Base-by-base conservation (phyloP, 2,113 vertebrate species). In the Rhinichthys klamathensis region DNA sequence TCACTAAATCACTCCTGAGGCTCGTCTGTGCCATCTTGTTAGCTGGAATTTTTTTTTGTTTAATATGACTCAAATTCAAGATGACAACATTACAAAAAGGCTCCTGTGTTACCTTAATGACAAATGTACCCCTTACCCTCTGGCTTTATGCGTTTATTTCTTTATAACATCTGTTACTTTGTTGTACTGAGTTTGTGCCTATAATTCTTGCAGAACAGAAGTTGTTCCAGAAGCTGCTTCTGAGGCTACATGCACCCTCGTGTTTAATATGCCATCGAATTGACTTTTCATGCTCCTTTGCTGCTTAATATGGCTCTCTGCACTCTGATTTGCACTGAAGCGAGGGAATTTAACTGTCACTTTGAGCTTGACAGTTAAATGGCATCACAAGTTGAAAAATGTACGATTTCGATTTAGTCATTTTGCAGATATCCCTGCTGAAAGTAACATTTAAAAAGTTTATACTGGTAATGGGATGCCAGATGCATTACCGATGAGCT, bases 211-310 rank as follows among this genome's bases (percentile, higher is more conserved):
- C 51, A 38, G 44, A 84, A 60, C 58, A 18, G 74, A 46, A 35
- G 7, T 15, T 54, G 3, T 75, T 61, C 56, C 72, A 27, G 10
- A 56, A 25, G 60, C 75, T 69, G 84, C 12, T 32, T 61, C 15
- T 49, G n/a, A 11, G 38, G 21, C 25, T 30, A 12, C 46, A 63
- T 54, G 27, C 23, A 2, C 51, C 35, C 25, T 78, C 21, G 18
- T 79, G 76, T 44, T 85, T 72, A 72, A 46, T 56, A 80, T 63
- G 18, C n/a, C 21, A 3, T 44, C 27, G 65, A 85, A 85, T 81
- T 80, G 84, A 85, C 63, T 81, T 85, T 81, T 74, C 78, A 73
- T 49, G 67, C 67, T 63, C 1, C 12, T 81, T 63, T 46, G 77
- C 41, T 61, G 18, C 54, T 63, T 63, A 81, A 27, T 18, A 54